Base-by-base conservation (phyloP, 2,888 invertebrate species). In the Cheilosia variabilis region DNA sequence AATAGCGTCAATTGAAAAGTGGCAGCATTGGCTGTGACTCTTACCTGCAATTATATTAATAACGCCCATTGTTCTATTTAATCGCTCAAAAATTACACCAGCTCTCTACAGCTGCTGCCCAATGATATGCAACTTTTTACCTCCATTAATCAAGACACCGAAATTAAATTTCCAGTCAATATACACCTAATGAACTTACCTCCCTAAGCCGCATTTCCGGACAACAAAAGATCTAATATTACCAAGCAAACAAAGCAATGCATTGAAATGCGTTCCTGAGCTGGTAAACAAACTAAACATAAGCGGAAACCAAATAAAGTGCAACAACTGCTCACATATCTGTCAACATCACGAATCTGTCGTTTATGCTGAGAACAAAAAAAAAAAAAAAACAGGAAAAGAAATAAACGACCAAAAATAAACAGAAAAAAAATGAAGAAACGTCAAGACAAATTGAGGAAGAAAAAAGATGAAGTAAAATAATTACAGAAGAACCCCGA, bases 241-340 rank as follows among this genome's bases (percentile, higher is more conserved):
- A 78, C 78, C 78, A 78, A 10, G 58, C 68, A 57, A 73, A 73
- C 57, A 79, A 71, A 76, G 65, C 22, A 71, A 84, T 71, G 63
- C 75, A 72, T 72, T 77, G 37, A 47, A 75, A 57, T 53, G 62
- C 62, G 63, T 60, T 72, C 78, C 50, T 65, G 57, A 69, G 50
- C 50, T 37, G 34, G 19, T 58, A 76, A 71, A 76, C 60, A 79
- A 50, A 69, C 75, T 57, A 37, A 73, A 68, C 34, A 68, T 57
- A 57, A 73, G 45, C 79, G 65, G 60, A 84, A 84, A 79, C 47
- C 71, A 79, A 84, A 84, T 79, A 84, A 68, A 78, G 68, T 78
- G 79, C 73, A 68, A 69, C 84, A 84, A 84, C 73, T 79, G 65
- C 84, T 79, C 43, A 41, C 57, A 68, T 79, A 84, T 84, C 66